phyloP scores from a whole-genome alignment of 2,113 vertebrate species.

The Mungos mungo region DNA sequence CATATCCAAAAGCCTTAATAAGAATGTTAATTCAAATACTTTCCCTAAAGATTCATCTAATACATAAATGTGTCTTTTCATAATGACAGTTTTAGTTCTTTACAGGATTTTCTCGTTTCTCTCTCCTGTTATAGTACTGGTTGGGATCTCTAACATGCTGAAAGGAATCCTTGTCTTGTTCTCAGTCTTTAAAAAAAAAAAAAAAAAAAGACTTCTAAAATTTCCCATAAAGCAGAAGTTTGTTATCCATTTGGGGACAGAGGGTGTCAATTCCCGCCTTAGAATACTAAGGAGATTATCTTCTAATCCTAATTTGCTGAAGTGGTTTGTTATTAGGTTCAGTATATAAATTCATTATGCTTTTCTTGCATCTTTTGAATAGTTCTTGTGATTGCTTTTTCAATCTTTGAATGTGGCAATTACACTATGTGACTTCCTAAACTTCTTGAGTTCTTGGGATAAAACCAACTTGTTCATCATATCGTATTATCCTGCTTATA shows the following conservation, averaged over 20 bases:
- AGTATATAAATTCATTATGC: not conserved
- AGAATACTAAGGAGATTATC: not conserved
- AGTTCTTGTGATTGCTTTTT: not conserved
- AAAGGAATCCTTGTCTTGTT: not conserved
- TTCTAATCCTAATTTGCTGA: not conserved
- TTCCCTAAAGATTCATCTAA: not conserved
- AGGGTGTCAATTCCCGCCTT: not conserved
- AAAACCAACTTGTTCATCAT: not conserved
- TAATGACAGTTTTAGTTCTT: not conserved
- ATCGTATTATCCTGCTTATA: not conserved
- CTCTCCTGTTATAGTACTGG: not conserved
- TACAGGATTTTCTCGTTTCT: not conserved
- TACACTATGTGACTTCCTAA: not conserved
- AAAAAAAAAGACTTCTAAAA: not conserved
- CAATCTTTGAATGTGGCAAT: not conserved
- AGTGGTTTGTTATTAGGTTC: not conserved
- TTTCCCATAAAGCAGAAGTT: not conserved
- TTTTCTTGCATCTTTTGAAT: not conserved
- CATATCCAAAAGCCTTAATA: not conserved
- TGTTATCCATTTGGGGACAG: not conserved
- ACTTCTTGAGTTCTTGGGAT: not conserved
- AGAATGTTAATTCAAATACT: not conserved
- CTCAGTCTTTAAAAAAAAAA: not conserved
- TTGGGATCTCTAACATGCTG: not conserved
- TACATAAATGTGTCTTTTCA: not conserved